Evolutionary conservation across 1,140 invertebrate genomes (phyloP).

Genomic region (Hylaeus volcanicus): DNA sequence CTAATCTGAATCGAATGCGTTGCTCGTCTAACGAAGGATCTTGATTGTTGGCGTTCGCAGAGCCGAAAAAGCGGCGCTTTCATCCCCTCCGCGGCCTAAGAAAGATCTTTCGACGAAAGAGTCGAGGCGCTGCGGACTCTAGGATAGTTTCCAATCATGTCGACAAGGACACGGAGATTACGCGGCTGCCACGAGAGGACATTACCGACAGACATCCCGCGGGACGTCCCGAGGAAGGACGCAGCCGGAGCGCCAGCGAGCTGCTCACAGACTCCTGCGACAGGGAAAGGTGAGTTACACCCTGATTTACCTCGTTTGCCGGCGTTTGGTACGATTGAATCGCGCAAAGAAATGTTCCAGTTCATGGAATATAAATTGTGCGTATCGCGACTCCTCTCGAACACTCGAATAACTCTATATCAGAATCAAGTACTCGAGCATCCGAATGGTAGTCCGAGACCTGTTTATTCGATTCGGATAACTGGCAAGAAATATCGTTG

Average conservation of each 20-base stretch:
- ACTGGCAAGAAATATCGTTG: too few relatives aligned
- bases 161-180: slow-evolving; percentile 59
- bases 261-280: slow-evolving; percentile 81
- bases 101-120: slow-evolving; percentile 85
- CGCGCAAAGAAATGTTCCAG: too few relatives aligned
- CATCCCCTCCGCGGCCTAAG: slow-evolving; percentile 84
- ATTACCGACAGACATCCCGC: slow-evolving; percentile 76
- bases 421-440: too few relatives aligned
- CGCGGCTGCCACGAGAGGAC: slow-evolving; percentile 68
- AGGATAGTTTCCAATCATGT: slow-evolving; percentile 56
- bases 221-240: slow-evolving; percentile 79
- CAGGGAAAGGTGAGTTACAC: slow-evolving; percentile 67
- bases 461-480: too few relatives aligned
- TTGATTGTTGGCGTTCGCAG: slow-evolving; percentile 71
- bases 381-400: too few relatives aligned
- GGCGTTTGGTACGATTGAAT: background rate
- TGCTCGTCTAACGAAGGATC: background rate
- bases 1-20: too few relatives aligned
- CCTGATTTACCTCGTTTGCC: background rate
- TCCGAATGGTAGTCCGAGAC: too few relatives aligned
- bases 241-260: slow-evolving; percentile 86
- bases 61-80: slow-evolving; percentile 85
- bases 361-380: too few relatives aligned
- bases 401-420: too few relatives aligned
- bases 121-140: slow-evolving; percentile 78